phyloP scores from a whole-genome alignment of 2,888 invertebrate species.

The Coleophora deauratella region DNA sequence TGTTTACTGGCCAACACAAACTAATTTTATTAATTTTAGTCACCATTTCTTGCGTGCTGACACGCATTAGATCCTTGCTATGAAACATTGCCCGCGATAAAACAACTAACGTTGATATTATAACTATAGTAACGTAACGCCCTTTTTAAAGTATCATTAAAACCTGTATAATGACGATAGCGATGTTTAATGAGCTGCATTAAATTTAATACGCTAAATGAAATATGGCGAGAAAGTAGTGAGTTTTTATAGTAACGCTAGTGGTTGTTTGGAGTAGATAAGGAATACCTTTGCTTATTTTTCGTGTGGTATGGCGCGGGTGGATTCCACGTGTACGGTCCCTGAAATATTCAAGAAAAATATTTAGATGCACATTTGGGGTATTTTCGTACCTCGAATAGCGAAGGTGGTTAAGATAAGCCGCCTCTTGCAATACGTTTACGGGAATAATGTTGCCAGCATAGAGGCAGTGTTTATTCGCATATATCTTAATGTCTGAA shows the following conservation, averaged over 20 bases:
- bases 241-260: conserved; percentile 25
- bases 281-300: conserved; percentile 2
- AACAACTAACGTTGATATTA: conserved; percentile 37
- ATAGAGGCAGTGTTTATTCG: not conserved
- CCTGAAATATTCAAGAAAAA: conserved; percentile 3
- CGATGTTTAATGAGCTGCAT: conserved; percentile 58
- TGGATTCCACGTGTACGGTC: not conserved
- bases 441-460: no score
- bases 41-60: conserved; percentile 57
- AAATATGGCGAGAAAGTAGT: conserved; percentile 29
- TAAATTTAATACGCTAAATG: conserved; percentile 42
- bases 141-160: conserved; percentile 65
- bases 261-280: conserved; percentile 11
- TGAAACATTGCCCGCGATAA: conserved; percentile 60
- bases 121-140: conserved; percentile 26
- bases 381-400: not conserved
- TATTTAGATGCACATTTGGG: not conserved
- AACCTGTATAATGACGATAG: conserved; percentile 54
- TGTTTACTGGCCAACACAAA: conserved; percentile 26
- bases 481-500: no score
- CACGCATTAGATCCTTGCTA: conserved; percentile 56
- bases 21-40: conserved; percentile 73
- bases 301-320: not conserved
- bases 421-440: no score
- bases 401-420: no score